Conservation (phyloP, 2,888 invertebrate species). For the Rhynchonema sp. region DNA sequence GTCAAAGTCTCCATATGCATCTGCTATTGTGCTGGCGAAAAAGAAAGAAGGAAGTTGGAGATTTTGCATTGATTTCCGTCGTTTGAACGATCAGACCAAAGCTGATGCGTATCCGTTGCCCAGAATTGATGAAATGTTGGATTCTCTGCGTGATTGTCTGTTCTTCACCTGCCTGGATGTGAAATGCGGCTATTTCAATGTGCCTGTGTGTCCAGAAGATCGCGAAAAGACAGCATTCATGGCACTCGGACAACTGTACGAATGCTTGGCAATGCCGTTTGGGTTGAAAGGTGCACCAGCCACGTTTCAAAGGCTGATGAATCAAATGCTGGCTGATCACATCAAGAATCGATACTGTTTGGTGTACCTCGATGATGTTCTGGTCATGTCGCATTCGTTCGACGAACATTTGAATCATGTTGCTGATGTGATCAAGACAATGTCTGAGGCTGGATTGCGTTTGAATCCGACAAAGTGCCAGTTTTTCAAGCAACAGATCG, state of each 20-base stretch:
- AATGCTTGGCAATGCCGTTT: slow-evolving; percentile 16
- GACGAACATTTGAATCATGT: slow-evolving; percentile 10
- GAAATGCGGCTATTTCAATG: slow-evolving; percentile 14
- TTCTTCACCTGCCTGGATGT: slow-evolving; percentile 12
- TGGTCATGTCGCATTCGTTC: slow-evolving; percentile 9
- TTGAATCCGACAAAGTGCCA: slow-evolving; percentile 8
- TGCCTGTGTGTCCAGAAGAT: slow-evolving; percentile 9
- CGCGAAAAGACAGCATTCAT: slow-evolving; percentile 16
- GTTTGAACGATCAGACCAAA: slow-evolving; percentile 11
- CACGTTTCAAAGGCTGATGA: slow-evolving; percentile 16
- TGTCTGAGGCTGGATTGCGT: slow-evolving; percentile 5
- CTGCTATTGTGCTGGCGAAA: too few relatives aligned
- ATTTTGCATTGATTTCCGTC: slow-evolving; percentile 14
- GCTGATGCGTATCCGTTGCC: slow-evolving; percentile 14
- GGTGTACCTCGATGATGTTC: slow-evolving; percentile 16
- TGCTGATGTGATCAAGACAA: slow-evolving; percentile 5
- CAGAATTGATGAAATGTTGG: slow-evolving; percentile 9
- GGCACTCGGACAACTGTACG: slow-evolving; percentile 11
- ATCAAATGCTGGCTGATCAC: slow-evolving; percentile 6
- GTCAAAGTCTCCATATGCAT: too few relatives aligned
- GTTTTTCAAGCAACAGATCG: slow-evolving; percentile 2
- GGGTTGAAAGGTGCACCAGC: slow-evolving; percentile 16
- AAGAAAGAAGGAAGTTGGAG: too few relatives aligned
- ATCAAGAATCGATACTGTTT: background rate
- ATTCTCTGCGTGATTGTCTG: slow-evolving; percentile 7